Percentiles rank a stretch among this genome's conserved stretches.
phyloP scores from a whole-genome alignment of 2,797 vertebrate genomes.

The Myotis findleyi region DNA sequence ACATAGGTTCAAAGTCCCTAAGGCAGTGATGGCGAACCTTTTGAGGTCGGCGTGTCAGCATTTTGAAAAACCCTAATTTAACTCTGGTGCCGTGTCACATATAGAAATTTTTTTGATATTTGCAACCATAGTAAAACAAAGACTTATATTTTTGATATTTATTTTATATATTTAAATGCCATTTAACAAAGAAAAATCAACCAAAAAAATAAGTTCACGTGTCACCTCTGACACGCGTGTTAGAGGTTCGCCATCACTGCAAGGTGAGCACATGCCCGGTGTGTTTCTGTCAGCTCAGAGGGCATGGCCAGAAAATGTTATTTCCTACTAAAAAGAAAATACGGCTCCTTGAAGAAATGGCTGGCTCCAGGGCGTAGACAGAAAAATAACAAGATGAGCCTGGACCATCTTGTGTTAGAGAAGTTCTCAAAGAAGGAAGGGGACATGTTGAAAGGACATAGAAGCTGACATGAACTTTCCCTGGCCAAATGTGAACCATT shows the following conservation, averaged over 20 bases:
- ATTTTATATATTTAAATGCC: too few relatives aligned
- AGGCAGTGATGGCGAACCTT: neutral
- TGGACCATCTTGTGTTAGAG: neutral
- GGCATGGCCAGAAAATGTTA: neutral
- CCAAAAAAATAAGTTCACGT: too few relatives aligned
- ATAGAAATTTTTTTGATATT: too few relatives aligned
- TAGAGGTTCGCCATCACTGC: too few relatives aligned
- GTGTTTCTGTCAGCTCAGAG: neutral
- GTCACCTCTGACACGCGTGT: too few relatives aligned
- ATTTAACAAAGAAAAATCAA: too few relatives aligned
- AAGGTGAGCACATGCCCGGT: neutral
- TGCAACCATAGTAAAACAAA: too few relatives aligned
- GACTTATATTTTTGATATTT: too few relatives aligned
- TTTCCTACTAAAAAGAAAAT: neutral
- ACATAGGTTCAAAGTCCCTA: neutral
- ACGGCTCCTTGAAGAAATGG: neutral
- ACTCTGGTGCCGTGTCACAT: too few relatives aligned
- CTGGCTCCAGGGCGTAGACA: neutral
- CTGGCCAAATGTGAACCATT: neutral
- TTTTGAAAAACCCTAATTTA: too few relatives aligned
- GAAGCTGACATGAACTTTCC: neutral
- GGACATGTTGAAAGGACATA: neutral
- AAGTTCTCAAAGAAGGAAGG: neutral
- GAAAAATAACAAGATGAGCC: neutral
- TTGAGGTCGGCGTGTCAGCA: too few relatives aligned